These are phyloP conservation scores for Parnassius glacialis DNA, from an alignment of 2,888 invertebrate genomes.

Conservation along the genomic window DNA sequence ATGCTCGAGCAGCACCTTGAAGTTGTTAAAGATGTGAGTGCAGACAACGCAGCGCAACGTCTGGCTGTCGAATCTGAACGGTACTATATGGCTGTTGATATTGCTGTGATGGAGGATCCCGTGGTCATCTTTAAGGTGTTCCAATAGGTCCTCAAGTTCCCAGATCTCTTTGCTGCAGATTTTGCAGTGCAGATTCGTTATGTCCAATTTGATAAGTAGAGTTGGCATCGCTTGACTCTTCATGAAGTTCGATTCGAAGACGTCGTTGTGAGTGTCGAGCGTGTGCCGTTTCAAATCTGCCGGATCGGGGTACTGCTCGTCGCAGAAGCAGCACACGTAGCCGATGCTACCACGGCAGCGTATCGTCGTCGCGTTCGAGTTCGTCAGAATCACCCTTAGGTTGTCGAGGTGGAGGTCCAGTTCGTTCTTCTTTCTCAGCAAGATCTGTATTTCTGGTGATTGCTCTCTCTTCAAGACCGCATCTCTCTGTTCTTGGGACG, in stretches of 20 bases:
- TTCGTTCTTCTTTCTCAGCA: conserved; percentile 39
- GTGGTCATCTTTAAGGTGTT: conserved; percentile 42
- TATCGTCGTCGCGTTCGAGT: conserved; percentile 59
- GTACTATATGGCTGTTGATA: conserved; percentile 43
- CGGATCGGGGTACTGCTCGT: conserved; percentile 50
- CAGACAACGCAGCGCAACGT: conserved; percentile 46
- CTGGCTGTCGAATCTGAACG: conserved; percentile 48
- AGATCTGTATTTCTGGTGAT: conserved; percentile 31
- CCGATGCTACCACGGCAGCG: conserved; percentile 46
- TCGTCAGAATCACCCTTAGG: conserved; percentile 44
- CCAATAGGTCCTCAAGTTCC: conserved; percentile 37
- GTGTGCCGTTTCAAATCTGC: conserved; percentile 54
- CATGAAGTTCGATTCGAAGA: conserved; percentile 43
- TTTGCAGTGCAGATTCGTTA: conserved; percentile 31
- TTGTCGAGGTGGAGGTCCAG: conserved; percentile 58
- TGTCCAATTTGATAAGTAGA: conserved; percentile 32
- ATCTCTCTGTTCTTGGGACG: not conserved
- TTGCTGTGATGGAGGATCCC: conserved; percentile 39
- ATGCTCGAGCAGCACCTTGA: conserved; percentile 50
- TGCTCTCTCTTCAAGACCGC: conserved; percentile 28
- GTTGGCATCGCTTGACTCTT: conserved; percentile 31
- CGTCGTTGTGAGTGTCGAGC: conserved; percentile 40
- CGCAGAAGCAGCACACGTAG: conserved; percentile 60
- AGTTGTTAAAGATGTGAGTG: conserved; percentile 40
- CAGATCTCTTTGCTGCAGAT: conserved; percentile 30